phyloP scores from a whole-genome alignment of 2,113 vertebrate genomes.

The Serilophus lunatus region DNA sequence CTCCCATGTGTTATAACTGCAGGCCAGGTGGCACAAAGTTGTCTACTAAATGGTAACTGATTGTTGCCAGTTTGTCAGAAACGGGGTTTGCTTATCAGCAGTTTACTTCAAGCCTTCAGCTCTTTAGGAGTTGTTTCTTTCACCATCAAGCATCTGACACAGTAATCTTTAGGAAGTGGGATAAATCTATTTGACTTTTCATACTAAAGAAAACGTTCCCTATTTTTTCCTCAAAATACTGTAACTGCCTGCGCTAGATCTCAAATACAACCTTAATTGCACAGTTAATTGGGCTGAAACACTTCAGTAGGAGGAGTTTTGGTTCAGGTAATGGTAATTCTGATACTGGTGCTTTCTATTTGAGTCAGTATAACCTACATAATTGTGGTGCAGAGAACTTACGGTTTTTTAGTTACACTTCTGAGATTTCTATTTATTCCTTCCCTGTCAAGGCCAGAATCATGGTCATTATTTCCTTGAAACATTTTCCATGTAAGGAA shows the following conservation, averaged over 20 bases:
- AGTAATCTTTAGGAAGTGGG: neutral
- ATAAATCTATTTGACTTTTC: neutral
- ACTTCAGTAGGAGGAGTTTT: neutral
- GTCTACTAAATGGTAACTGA: neutral
- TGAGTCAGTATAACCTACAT: neutral
- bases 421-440: neutral
- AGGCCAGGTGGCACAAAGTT: neutral
- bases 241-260: neutral
- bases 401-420: neutral
- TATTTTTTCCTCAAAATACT: neutral
- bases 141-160: neutral
- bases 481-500: neutral
- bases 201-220: neutral
- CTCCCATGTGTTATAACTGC: neutral
- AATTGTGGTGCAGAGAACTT: neutral
- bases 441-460: neutral
- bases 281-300: neutral
- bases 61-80: neutral
- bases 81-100: neutral
- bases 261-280: neutral
- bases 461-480: neutral
- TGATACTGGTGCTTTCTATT: neutral
- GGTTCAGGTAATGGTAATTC: neutral
- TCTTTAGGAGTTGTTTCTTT: neutral
- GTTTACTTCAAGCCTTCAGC: neutral